A percentile compares a stretch with the other conserved stretches of the same genome.
phyloP scores from a whole-genome alignment of 2,113 vertebrate species.

The Equus przewalskii region DNA sequence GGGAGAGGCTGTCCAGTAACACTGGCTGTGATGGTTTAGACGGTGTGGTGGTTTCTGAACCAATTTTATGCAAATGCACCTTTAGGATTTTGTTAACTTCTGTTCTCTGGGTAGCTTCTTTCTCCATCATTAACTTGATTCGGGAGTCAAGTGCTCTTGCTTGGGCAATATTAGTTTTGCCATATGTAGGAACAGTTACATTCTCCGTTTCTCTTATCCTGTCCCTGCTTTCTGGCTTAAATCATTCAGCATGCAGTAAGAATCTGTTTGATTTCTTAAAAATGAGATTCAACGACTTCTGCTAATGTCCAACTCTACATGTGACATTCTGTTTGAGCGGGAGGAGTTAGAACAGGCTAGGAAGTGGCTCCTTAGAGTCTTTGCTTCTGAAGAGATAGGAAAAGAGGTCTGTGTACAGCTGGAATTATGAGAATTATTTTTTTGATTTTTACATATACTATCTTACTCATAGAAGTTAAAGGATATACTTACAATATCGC shows the following conservation, averaged over 20 bases:
- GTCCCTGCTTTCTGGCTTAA: not conserved
- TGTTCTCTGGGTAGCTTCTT: not conserved
- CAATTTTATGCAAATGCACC: accelerated
- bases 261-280: not conserved
- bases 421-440: not conserved
- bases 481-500: not conserved
- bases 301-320: not conserved
- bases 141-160: not conserved
- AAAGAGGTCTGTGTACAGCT: not conserved
- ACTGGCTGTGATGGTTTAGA: not conserved
- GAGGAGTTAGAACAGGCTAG: not conserved
- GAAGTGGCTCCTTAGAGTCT: not conserved
- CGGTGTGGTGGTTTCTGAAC: accelerated
- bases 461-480: constrained; percentile 15
- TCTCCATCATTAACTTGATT: not conserved
- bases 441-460: not conserved
- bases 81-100: not conserved
- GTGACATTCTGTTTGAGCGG: not conserved
- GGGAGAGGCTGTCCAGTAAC: accelerated
- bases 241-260: not conserved
- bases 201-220: not conserved
- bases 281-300: not conserved
- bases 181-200: too few species aligned
- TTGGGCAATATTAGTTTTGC: not conserved
- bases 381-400: not conserved